Percentiles rank a stretch among this genome's conserved stretches.
phyloP scores from a whole-genome alignment of 2,888 invertebrate genomes.

The Spisula solida region DNA sequence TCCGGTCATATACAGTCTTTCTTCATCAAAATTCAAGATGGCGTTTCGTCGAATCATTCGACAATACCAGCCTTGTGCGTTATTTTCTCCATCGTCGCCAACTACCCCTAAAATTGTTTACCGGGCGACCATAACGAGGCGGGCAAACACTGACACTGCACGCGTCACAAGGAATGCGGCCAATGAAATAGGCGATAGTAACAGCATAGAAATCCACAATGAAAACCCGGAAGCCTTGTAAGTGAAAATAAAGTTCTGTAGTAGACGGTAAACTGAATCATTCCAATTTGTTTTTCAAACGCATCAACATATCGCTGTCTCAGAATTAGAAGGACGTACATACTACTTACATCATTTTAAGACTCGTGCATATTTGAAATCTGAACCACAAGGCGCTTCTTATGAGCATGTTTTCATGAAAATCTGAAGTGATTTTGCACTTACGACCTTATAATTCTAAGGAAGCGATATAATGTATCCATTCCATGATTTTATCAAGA shows the following conservation, averaged over 20 bases:
- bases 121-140: conserved; percentile 25
- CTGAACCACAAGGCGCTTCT: too few relatives aligned
- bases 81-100: background rate
- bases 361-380: too few relatives aligned
- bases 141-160: conserved; percentile 15
- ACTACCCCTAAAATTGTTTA: conserved; percentile 24
- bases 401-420: too few relatives aligned
- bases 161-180: background rate
- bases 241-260: conserved; percentile 1
- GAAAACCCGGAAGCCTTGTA: background rate
- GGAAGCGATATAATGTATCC: too few relatives aligned
- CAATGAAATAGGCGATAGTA: background rate
- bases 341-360: too few relatives aligned
- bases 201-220: conserved; percentile 8
- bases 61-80: conserved; percentile 28
- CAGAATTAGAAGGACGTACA: too few relatives aligned
- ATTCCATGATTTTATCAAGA: too few relatives aligned
- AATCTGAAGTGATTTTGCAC: too few relatives aligned
- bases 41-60: conserved; percentile 73
- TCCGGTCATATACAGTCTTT: conserved; percentile 96
- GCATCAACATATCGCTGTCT: too few relatives aligned
- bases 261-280: background rate
- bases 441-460: too few relatives aligned
- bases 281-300: too few relatives aligned
- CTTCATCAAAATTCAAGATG: conserved; percentile 95